Conservation (phyloP, 2,888 invertebrate species). For the Tuta absoluta region DNA sequence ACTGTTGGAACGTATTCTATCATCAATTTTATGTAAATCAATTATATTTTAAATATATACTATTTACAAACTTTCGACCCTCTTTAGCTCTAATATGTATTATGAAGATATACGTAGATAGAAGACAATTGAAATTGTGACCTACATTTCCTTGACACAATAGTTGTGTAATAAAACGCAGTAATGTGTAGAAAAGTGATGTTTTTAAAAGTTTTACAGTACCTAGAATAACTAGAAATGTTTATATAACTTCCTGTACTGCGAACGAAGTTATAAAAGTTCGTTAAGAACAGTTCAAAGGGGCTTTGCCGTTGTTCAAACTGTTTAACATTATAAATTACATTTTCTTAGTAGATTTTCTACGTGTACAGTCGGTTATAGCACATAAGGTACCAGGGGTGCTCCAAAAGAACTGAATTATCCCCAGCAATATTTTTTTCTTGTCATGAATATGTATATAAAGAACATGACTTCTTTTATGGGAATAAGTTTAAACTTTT, state of each 20-base stretch:
- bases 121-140: neutral
- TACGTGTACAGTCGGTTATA: neutral
- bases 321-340: constrained; percentile 4
- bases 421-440: no score
- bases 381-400: no score
- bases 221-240: neutral
- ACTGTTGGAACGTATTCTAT: no score
- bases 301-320: constrained; percentile 8
- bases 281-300: constrained; percentile 10
- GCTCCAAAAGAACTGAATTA: no score
- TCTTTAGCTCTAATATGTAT: no score
- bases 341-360: neutral
- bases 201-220: neutral
- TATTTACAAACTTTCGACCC: no score
- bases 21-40: no score
- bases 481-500: no score
- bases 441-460: no score
- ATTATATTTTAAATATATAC: no score
- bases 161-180: neutral
- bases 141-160: neutral
- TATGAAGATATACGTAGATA: no score
- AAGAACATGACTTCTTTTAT: no score
- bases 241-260: neutral
- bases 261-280: neutral
- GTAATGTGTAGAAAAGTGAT: neutral